Conservation (phyloP, 92 coral and sea anemone genomes). For the Nematostella vectensis region DNA sequence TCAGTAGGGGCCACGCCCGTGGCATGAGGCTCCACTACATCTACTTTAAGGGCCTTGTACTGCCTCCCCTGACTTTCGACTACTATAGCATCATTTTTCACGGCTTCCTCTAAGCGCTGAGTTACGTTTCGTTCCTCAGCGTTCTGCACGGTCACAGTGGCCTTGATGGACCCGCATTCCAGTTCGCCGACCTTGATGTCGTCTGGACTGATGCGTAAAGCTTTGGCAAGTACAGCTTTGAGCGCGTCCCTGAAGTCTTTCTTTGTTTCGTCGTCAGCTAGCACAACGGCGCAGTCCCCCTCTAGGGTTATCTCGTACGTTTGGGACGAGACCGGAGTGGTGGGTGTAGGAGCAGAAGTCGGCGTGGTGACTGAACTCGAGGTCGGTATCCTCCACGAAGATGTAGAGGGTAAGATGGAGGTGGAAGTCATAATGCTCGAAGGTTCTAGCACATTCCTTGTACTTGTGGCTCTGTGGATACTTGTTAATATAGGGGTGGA, state of each 20-base stretch:
- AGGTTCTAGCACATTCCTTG: too few species aligned
- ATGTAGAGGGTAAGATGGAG: too few species aligned
- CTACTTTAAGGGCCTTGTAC: slow-evolving; percentile 32
- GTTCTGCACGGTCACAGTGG: slow-evolving; percentile 40
- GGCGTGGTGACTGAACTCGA: neutral
- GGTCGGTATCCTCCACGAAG: too few species aligned
- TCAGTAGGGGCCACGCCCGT: slow-evolving; percentile 8
- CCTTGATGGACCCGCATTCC: slow-evolving; percentile 66
- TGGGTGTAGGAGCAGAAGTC: neutral
- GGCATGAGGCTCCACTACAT: slow-evolving; percentile 16
- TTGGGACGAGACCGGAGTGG: neutral
- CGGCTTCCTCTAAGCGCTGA: slow-evolving; percentile 21
- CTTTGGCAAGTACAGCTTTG: slow-evolving; percentile 3
- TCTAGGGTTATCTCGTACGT: slow-evolving; percentile 17
- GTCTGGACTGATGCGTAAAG: slow-evolving; percentile 12
- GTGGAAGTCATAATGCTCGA: too few species aligned
- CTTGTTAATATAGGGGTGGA: too few species aligned
- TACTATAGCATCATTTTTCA: slow-evolving; percentile 20
- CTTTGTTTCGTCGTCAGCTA: slow-evolving; percentile 2
- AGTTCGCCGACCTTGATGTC: slow-evolving; percentile 20
- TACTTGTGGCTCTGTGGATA: too few species aligned
- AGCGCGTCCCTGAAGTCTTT: slow-evolving; percentile 23
- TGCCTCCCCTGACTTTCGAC: slow-evolving; percentile 22
- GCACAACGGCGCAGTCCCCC: slow-evolving; percentile 34
- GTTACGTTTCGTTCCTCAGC: slow-evolving; percentile 41